These are phyloP conservation scores for Eonycteris spelaea DNA, from an alignment of 2,113 vertebrate species.

Conservation along the genomic window DNA sequence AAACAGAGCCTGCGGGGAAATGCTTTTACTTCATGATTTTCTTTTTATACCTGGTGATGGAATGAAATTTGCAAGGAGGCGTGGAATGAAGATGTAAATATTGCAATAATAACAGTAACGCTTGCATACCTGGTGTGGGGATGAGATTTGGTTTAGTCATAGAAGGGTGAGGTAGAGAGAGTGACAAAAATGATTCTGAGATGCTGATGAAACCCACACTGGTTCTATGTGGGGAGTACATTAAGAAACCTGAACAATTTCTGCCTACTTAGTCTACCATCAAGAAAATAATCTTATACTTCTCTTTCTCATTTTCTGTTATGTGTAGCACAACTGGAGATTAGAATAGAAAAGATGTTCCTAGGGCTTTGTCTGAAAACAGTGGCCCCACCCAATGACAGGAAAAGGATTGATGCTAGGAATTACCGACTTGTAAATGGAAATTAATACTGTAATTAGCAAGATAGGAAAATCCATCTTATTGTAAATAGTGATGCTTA, in stretches of 20 bases:
- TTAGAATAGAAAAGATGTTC: slow-evolving; percentile 43
- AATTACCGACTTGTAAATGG: slow-evolving; percentile 71
- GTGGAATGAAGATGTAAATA: slow-evolving; percentile 10
- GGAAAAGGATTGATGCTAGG: slow-evolving; percentile 61
- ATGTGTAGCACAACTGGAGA: neutral
- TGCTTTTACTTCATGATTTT: slow-evolving; percentile 47
- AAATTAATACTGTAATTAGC: slow-evolving; percentile 77
- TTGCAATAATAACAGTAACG: neutral
- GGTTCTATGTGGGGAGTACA: neutral
- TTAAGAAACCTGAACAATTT: neutral
- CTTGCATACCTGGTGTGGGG: neutral
- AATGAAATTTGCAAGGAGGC: slow-evolving; percentile 44
- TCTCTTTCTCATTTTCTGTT: neutral
- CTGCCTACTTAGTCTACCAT: neutral
- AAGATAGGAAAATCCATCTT: slow-evolving; percentile 71
- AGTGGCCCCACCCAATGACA: slow-evolving; percentile 40
- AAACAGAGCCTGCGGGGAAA: slow-evolving; percentile 33
- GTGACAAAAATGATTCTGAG: neutral
- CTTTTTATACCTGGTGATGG: slow-evolving; percentile 55
- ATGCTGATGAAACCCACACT: neutral
- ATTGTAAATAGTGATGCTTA: slow-evolving; percentile 72
- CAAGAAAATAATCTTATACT: neutral
- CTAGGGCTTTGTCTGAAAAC: slow-evolving; percentile 50
- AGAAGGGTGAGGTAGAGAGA: neutral
- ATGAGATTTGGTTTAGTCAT: neutral